Evolutionary conservation across 2,797 vertebrate genomes (phyloP).

Genomic region (Avahi laniger): DNA sequence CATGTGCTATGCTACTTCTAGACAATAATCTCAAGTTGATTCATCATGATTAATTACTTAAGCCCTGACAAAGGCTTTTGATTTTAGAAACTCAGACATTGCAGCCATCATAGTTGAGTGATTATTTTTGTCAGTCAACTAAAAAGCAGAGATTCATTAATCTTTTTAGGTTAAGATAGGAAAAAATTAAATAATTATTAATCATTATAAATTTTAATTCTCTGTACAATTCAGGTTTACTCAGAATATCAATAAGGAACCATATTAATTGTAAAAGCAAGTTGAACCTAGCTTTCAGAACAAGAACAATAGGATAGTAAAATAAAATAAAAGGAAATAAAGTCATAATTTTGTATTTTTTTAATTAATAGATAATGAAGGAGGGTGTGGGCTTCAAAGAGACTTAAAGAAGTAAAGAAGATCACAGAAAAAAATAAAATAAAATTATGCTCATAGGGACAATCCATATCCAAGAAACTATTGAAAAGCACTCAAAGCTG

Average conservation of each 20-base stretch:
- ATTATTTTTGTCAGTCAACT: constrained; percentile 19
- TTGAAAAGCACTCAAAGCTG: background rate
- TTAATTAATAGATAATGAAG: constrained; percentile 12
- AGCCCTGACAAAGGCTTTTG: background rate
- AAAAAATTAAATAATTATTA: constrained; percentile 40
- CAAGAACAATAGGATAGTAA: background rate
- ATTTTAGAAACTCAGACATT: background rate
- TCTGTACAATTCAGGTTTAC: background rate
- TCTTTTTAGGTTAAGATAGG: background rate
- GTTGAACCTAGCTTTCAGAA: background rate
- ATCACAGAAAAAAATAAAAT: constrained; percentile 29
- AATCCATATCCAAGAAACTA: background rate
- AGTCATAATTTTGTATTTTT: background rate
- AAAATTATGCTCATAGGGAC: background rate
- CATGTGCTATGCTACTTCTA: background rate
- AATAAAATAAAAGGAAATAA: constrained; percentile 40
- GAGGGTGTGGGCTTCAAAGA: background rate
- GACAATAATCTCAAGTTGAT: background rate
- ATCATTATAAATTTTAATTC: background rate
- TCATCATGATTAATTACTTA: background rate
- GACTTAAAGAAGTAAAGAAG: background rate
- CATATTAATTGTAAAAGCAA: constrained; percentile 11
- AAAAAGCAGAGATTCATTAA: background rate
- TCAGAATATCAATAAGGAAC: constrained; percentile 28
- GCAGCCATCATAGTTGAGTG: background rate